Base-by-base conservation (phyloP, 1,140 invertebrate genomes). In the Hetaerina americana region DNA sequence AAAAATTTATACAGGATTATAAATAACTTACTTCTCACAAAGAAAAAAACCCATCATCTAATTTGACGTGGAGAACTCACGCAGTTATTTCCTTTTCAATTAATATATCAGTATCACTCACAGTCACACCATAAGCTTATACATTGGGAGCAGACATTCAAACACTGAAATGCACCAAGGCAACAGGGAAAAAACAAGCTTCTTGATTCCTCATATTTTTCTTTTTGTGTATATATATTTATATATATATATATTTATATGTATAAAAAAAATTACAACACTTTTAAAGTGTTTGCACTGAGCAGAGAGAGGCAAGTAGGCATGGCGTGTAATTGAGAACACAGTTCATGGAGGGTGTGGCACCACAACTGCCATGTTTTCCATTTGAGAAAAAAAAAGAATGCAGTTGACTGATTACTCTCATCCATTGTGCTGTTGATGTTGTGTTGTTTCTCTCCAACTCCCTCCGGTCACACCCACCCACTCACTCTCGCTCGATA, bases 1-100 rank as follows among this genome's bases (percentile, higher is more conserved):
- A 57, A 57, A 57, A 57, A 57, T 57, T 57, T 57, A 57, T 57
- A 57, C 40, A 57, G 40, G 40, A 57, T 57, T 57, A 57, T 57
- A 57, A 57, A 57, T 57, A 57, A 57, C 40, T 57, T 57, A 57
- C 40, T 57, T 57, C 40, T 57, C 40, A 57, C 40, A 57, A 57
- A 57, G 40, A 57, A 57, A 57, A n/a, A 57, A 57, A 57, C 15
- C 40, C 40, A 57, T 57, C 40, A 57, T 57, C 40, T 57, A 57
- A 57, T n/a, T 57, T 57, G 40, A 57, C 22, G 40, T n/a, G 10
- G 22, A 57, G 40, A 57, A 57, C 40, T 57, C 40, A 57, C 40
- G 22, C 22, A 57, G 22, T 57, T 57, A 57, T 57, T 57, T 57
- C 22, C 40, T 57, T n/a, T n/a, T n/a, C n/a, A n/a, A n/a, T 57